These are phyloP conservation scores for Ormyrus labotus DNA, from an alignment of 2,888 invertebrate genomes.

Conservation along the genomic window DNA sequence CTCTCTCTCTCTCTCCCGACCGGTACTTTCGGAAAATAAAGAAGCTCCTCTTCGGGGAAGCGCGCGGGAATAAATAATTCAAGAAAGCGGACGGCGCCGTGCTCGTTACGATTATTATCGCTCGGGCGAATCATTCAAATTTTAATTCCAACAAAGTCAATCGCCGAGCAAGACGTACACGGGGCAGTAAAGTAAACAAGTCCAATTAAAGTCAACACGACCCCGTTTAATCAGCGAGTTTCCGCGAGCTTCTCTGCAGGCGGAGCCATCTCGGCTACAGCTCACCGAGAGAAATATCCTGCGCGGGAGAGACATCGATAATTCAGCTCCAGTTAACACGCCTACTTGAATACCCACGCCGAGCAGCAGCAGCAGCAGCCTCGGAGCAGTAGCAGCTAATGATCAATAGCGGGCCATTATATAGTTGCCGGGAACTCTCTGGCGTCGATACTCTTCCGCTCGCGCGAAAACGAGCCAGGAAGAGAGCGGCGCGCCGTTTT, in stretches of 20 bases:
- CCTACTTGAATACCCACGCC: background rate
- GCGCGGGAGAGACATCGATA: conserved; percentile 21
- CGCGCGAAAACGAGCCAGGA: background rate
- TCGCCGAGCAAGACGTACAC: conserved; percentile 21
- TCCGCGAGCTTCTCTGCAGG: background rate
- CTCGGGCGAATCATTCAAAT: conserved; percentile 29
- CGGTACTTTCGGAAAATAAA: background rate
- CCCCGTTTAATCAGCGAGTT: conserved; percentile 7
- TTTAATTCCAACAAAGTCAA: conserved; percentile 28
- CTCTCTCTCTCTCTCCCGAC: background rate
- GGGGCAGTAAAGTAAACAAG: conserved; percentile 46
- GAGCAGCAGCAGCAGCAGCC: background rate
- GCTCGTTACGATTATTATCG: background rate
- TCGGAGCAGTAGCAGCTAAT: background rate
- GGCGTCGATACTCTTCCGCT: too few species aligned
- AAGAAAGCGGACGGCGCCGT: background rate
- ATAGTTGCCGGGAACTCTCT: too few species aligned
- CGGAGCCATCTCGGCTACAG: background rate
- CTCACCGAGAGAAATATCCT: background rate
- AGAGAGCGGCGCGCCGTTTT: background rate
- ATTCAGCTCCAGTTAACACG: background rate
- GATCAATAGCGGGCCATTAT: conserved; percentile 20
- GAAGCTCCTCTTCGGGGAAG: background rate
- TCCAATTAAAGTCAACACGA: conserved; percentile 48
- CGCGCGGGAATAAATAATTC: conserved; percentile 30